Base-by-base conservation (phyloP, 2,113 vertebrate genomes). In the Hippocampus barbouri region DNA sequence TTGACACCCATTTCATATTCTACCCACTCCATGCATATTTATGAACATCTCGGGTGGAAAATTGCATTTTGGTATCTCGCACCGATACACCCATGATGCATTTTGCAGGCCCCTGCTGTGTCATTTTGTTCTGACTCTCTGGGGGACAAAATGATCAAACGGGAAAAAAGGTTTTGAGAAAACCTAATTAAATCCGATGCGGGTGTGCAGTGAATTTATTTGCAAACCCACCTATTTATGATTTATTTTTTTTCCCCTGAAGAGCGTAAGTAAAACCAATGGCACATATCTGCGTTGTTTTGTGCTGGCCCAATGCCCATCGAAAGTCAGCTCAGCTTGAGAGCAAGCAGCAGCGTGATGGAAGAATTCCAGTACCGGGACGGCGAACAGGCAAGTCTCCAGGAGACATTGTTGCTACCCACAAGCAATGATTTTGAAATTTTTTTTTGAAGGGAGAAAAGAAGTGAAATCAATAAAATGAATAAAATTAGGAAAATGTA, bases 1-100 rank as follows among this genome's bases (percentile, higher is more conserved):
- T 86, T 56, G n/a, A n/a, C 53, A 56, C 3, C 9, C 53, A 91
- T 92, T 94, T 94, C 67, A 81, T 80, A 86, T 85, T 80, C 79
- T 60, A 72, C 74, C 83, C 88, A 61, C 20, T 18, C 3, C 66
- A 90, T 94, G 88, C 90, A 93, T 93, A 93, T 93, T 94, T 93
- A 94, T 91, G 87, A 95, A 93, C 76, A 90, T 82, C 75, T 91
- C 68, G 82, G 85, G 84, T 76, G 91, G 87, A 91, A 94, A 93
- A 93, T 82, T 87, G 67, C 74, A 76, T 93, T 93, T 91, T 81
- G 69, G 91, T 82, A 86, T 84, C 83, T 91, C 75, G 81, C 87
- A 88, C 72, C 78, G 70, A 72, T 78, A 56, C 53, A 91, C 81
- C 79, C 91, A 88, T 88, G 76, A 90, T 80, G 83, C 67, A 86